phyloP scores from a whole-genome alignment of 1,140 invertebrate genomes.

The Zophobas atratus region DNA sequence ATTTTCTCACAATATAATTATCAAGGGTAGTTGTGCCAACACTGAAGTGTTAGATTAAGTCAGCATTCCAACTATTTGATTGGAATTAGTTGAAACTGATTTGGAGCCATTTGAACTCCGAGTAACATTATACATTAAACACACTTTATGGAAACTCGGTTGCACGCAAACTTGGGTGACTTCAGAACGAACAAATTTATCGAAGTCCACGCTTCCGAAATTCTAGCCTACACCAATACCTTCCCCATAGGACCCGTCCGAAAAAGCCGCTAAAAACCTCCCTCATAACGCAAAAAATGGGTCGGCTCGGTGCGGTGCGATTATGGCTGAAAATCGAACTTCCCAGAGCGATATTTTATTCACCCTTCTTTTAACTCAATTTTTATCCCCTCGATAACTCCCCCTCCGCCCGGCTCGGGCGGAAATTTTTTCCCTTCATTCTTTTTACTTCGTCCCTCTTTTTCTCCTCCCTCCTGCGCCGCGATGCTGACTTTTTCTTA shows the following conservation, averaged over 20 bases:
- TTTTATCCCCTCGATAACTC: constrained; percentile 55
- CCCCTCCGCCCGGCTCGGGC: constrained; percentile 16
- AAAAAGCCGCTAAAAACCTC: not conserved
- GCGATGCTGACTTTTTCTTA: constrained; percentile 54
- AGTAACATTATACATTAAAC: too few species aligned
- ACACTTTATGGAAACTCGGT: too few species aligned
- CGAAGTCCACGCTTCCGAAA: not conserved
- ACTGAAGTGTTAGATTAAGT: too few species aligned
- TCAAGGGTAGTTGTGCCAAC: too few species aligned
- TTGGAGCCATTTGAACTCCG: too few species aligned
- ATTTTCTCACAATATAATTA: too few species aligned
- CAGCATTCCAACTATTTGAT: too few species aligned
- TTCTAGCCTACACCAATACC: not conserved
- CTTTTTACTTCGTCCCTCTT: constrained; percentile 52
- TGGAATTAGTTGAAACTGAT: too few species aligned
- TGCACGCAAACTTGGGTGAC: too few species aligned
- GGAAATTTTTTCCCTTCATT: constrained; percentile 44
- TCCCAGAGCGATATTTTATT: constrained; percentile 51
- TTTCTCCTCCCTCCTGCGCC: constrained; percentile 45
- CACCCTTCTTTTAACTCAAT: constrained; percentile 54
- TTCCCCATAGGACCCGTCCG: not conserved
- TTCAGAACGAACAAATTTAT: not conserved
- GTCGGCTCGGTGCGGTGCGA: not conserved
- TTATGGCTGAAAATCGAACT: constrained; percentile 42
- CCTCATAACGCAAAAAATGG: not conserved